Evolutionary conservation across 1,140 invertebrate species (phyloP), one percentile per base, ranked within the genome.

Genomic region (Bombus difficillimus): DNA sequence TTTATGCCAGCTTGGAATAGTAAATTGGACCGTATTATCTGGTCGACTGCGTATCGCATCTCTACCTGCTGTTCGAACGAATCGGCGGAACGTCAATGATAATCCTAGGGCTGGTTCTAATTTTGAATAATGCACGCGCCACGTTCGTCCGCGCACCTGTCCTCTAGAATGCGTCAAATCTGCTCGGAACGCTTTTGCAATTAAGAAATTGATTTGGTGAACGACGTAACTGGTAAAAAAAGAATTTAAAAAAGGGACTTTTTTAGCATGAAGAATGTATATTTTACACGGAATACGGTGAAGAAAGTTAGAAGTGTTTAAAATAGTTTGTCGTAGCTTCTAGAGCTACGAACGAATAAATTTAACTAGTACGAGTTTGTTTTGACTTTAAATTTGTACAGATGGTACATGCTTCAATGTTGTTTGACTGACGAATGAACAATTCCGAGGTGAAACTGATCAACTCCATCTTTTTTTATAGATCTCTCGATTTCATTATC

Each of bases 1-100:
- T 90, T 90, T 90, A 90, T 90, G 86, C 89, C 41, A 34, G 53
- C 76, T 37, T 78, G 41, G 81, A 87, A 90, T 87, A 66, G 81
- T 83, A 90, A 89, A 89, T 90, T 89, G 80, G 53, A 57, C 25
- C 64, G 71, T 66, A 90, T 90, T 90, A 89, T 90, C 89, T 82
- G 59, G 53, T 32, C 25, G 68, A 43, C 18, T 43, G 39, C 86
- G 71, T 90, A 87, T 90, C 85, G 72, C 22, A 64, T 53, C 80
- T 62, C 87, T 66, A 43, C 73, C n/a, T 25, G 15, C n/a, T 34
- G 37, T 28, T 69, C 83, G 81, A 39, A 68, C 81, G 81, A 62
- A 81, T 64, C 72, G 64, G 66, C 85, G 22, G 69, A 74, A 81
- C 68, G 85, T 89, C 89, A 87, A 78, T 87, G 82, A 89, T 89